Evolutionary conservation across 2,113 vertebrate species (phyloP).

Genomic region (Clarias batrachus): DNA sequence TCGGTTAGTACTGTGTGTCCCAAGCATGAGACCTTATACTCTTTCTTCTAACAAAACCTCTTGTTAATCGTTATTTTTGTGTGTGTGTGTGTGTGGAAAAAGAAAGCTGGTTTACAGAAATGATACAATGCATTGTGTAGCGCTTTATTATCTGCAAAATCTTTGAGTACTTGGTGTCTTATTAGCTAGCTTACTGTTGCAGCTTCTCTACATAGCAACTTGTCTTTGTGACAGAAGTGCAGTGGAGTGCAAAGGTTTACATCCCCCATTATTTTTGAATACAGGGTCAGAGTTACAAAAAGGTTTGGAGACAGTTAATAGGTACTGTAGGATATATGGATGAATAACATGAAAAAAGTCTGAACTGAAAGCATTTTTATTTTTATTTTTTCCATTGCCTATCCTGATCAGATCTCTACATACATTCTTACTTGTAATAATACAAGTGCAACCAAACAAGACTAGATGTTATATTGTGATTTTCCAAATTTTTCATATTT

Average conservation of each 20-base stretch:
- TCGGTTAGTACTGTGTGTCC: background rate
- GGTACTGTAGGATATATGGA: background rate
- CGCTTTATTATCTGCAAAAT: background rate
- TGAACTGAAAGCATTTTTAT: background rate
- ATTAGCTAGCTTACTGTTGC: background rate
- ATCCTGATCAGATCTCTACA: background rate
- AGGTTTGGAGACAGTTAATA: background rate
- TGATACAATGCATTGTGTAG: background rate
- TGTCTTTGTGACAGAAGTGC: background rate
- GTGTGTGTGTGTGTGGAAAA: background rate
- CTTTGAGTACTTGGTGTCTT: background rate
- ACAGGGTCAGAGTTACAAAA: background rate
- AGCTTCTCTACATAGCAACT: background rate
- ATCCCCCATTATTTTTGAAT: background rate
- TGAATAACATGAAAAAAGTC: background rate
- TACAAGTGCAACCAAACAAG: background rate
- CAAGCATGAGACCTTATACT: background rate
- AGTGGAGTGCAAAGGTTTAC: background rate
- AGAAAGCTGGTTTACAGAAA: background rate
- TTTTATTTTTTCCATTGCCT: background rate
- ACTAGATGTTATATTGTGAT: background rate
- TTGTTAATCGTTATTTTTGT: background rate
- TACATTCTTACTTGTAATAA: background rate
- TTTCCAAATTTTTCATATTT: background rate
- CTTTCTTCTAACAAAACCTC: background rate